Evolutionary conservation across 1,140 invertebrate species (phyloP).

Genomic region (Drosophila aff.): DNA sequence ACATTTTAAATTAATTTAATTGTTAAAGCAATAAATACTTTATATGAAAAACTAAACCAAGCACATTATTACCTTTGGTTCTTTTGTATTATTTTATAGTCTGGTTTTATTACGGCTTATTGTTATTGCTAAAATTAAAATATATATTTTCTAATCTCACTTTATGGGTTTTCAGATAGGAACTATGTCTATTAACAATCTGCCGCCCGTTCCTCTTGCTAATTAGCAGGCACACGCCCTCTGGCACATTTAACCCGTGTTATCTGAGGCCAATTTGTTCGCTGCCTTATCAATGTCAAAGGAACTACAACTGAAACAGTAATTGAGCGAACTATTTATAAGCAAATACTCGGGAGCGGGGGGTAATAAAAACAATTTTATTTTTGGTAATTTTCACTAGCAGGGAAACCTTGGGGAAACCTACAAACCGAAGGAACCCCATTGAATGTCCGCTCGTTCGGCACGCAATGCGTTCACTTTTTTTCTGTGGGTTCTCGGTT

Average conservation of each 20-base stretch:
- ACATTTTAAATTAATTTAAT: not conserved
- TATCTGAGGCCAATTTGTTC: conserved; percentile 37
- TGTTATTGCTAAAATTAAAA: not conserved
- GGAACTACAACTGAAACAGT: conserved; percentile 15
- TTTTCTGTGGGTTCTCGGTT: conserved; percentile 32
- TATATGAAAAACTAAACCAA: not conserved
- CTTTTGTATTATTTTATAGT: not conserved
- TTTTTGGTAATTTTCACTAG: conserved; percentile 42
- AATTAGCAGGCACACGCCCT: conserved; percentile 9
- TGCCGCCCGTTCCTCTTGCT: not conserved
- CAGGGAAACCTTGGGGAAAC: not conserved
- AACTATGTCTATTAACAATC: not conserved
- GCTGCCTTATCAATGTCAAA: conserved; percentile 35
- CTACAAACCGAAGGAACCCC: conserved; percentile 4
- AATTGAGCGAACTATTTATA: conserved; percentile 44
- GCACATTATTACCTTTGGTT: not conserved
- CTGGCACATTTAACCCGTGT: conserved; percentile 17
- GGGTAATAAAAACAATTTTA: conserved; percentile 40
- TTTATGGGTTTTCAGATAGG: not conserved
- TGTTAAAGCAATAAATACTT: not conserved
- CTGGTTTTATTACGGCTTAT: not conserved
- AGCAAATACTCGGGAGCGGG: conserved; percentile 22
- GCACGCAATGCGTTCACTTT: conserved; percentile 50
- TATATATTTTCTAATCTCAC: not conserved
- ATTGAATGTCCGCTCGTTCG: conserved; percentile 29